Evolutionary conservation across 2,113 vertebrate species (phyloP).

Genomic region (Chinchilla lanigera): DNA sequence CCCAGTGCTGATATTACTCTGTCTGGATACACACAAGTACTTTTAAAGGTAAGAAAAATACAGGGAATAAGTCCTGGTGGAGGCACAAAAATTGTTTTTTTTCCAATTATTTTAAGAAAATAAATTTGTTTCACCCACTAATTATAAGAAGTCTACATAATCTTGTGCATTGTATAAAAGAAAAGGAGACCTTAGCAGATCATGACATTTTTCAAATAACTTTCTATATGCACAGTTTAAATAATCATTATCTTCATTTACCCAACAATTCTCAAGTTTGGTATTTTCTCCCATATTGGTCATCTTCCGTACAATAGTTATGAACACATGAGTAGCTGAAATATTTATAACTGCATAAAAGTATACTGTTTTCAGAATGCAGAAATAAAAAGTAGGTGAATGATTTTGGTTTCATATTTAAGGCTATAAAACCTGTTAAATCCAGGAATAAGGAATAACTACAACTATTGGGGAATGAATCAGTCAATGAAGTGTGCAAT

Average conservation of each 20-base stretch:
- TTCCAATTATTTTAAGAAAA: neutral
- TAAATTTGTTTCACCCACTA: neutral
- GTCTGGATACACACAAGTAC: neutral
- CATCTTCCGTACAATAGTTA: neutral
- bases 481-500: neutral
- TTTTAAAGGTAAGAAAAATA: neutral
- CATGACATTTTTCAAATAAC: neutral
- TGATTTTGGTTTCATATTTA: neutral
- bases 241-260: neutral
- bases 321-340: neutral
- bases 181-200: neutral
- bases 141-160: neutral
- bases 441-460: neutral
- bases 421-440: neutral
- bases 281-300: neutral
- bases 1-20: neutral
- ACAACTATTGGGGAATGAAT: neutral
- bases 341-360: neutral
- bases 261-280: neutral
- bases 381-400: too few relatives aligned
- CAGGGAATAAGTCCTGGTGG: neutral
- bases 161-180: neutral
- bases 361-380: neutral
- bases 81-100: neutral
- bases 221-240: neutral